A percentile compares a stretch with the other conserved stretches of the same genome.
These are phyloP conservation scores for Actenoides lindsayi DNA, from an alignment of 2,113 vertebrate genomes.

Conservation along the genomic window DNA sequence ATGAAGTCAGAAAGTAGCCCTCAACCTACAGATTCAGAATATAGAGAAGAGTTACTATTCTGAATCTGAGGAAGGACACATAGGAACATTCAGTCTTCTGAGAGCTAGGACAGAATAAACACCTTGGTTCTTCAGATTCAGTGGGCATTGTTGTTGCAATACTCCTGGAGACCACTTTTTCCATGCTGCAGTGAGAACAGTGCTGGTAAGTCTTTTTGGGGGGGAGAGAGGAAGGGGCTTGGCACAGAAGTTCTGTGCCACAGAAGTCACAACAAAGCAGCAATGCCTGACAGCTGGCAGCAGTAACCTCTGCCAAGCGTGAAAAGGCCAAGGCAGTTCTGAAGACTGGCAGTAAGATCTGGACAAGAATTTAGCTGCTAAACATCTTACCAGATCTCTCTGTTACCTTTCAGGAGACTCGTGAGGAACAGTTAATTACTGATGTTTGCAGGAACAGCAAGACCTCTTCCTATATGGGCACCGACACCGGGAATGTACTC, in stretches of 20 bases:
- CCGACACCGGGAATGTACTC: not conserved
- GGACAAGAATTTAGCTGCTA: not conserved
- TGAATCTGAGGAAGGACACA: not conserved
- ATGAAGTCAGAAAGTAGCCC: not conserved
- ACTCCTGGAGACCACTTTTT: not conserved
- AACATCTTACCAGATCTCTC: not conserved
- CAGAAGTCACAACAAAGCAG: not conserved
- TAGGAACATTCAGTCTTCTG: not conserved
- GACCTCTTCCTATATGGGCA: not conserved
- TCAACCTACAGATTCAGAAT: not conserved
- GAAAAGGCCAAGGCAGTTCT: not conserved
- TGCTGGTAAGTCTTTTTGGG: rapidly evolving
- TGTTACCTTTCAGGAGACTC: not conserved
- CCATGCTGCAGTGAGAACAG: not conserved
- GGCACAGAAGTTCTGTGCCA: not conserved
- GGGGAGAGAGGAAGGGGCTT: not conserved
- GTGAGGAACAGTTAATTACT: not conserved
- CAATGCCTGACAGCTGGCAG: not conserved
- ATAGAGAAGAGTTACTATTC: not conserved
- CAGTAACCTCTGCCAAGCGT: not conserved
- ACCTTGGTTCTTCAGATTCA: not conserved
- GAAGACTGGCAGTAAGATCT: not conserved
- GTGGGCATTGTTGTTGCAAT: not conserved
- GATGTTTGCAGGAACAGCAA: not conserved
- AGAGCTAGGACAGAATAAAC: not conserved